These are phyloP conservation scores for Paguma larvata DNA, from an alignment of 2,797 vertebrate genomes.

Conservation along the genomic window DNA sequence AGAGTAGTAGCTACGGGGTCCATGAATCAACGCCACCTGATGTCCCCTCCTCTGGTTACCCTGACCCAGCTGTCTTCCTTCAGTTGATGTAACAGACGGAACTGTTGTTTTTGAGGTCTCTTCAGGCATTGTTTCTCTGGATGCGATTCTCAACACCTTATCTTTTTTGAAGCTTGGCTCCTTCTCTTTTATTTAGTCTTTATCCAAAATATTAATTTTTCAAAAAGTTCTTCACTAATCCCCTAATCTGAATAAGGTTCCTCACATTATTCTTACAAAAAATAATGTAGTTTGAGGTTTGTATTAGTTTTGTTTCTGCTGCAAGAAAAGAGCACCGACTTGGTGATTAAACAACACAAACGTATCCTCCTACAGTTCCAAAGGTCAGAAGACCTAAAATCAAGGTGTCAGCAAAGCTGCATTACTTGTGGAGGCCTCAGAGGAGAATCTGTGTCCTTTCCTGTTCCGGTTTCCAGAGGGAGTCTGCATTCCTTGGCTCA, in stretches of 20 bases:
- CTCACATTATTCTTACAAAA: background rate
- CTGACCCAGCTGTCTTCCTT: background rate
- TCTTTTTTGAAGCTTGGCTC: background rate
- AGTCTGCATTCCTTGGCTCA: background rate
- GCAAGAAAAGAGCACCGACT: background rate
- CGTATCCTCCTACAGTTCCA: background rate
- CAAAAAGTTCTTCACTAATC: background rate
- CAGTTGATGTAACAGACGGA: background rate
- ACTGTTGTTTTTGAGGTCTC: background rate
- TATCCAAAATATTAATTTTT: background rate
- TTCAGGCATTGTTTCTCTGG: background rate
- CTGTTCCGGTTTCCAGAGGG: background rate
- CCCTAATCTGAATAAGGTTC: background rate
- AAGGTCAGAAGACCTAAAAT: background rate
- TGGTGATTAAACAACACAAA: background rate
- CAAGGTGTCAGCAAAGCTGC: background rate
- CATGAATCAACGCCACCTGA: background rate
- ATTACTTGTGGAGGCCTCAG: background rate
- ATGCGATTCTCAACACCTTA: background rate
- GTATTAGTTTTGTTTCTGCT: background rate
- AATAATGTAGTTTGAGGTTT: no score
- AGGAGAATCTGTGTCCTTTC: background rate
- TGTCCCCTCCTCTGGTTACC: background rate
- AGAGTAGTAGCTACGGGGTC: no score
- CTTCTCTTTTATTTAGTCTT: background rate